A percentile compares a stretch with the other conserved stretches of the same genome.
Evolutionary conservation across 2,888 invertebrate species (phyloP).

Genomic region (Lochmaea capreae): DNA sequence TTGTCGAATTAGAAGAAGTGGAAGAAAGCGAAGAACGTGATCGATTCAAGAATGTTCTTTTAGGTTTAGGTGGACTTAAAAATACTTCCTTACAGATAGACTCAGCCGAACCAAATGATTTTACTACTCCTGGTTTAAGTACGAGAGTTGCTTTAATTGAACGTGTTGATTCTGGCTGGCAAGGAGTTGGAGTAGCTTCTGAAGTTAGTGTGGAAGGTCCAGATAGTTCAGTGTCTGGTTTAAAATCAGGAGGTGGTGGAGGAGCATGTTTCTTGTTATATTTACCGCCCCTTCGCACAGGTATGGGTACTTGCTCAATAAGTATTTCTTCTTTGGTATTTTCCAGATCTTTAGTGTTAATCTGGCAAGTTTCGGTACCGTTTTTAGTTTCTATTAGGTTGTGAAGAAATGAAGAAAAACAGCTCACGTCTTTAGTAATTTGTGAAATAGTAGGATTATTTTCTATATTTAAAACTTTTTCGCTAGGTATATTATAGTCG

Average conservation of each 20-base stretch:
- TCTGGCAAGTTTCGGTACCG: slow-evolving; percentile 19
- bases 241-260: slow-evolving; percentile 58
- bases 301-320: background rate
- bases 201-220: background rate
- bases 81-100: slow-evolving; percentile 56
- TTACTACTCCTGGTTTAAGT: slow-evolving; percentile 66
- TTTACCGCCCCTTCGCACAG: slow-evolving; percentile 61
- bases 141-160: slow-evolving; percentile 66
- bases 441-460: slow-evolving; percentile 34
- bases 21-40: slow-evolving; percentile 51
- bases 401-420: slow-evolving; percentile 41
- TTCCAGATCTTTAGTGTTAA: background rate
- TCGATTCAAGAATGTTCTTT: slow-evolving; percentile 50
- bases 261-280: slow-evolving; percentile 70
- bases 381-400: slow-evolving; percentile 40
- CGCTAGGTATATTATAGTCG: slow-evolving; percentile 21
- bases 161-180: slow-evolving; percentile 33
- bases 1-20: slow-evolving; percentile 39
- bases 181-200: slow-evolving; percentile 17
- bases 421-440: slow-evolving; percentile 42
- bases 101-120: slow-evolving; percentile 52
- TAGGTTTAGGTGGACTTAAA: slow-evolving; percentile 59
- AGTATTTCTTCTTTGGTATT: background rate
- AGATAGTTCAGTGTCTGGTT: slow-evolving; percentile 4
- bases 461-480: slow-evolving; percentile 31